Evolutionary conservation across 2,113 vertebrate genomes (phyloP).

Genomic region (Felis catus): DNA sequence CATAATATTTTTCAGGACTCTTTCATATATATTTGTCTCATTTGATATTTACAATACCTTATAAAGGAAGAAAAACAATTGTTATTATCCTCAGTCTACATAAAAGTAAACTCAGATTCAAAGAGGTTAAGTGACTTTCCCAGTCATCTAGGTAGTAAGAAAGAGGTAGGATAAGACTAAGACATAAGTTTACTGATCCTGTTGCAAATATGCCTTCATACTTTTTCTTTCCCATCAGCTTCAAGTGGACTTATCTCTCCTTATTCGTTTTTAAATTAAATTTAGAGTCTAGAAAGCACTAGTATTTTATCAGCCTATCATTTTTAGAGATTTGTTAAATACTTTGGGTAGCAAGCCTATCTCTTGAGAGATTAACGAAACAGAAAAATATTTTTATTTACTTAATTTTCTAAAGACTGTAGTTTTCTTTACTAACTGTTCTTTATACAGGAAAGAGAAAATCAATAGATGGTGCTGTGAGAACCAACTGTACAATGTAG

Average conservation of each 20-base stretch:
- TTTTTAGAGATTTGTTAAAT: not conserved
- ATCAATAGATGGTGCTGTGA: not conserved
- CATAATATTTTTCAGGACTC: not conserved
- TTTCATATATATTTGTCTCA: not conserved
- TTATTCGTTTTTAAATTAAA: slow-evolving; percentile 59
- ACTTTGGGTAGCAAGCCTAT: not conserved
- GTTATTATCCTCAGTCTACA: not conserved
- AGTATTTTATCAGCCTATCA: not conserved
- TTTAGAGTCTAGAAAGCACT: slow-evolving; percentile 60
- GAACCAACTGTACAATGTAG: not conserved
- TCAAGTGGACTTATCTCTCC: slow-evolving; percentile 54
- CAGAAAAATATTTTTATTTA: not conserved
- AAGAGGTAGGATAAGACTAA: not conserved
- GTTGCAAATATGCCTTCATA: slow-evolving; percentile 58
- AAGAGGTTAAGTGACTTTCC: not conserved
- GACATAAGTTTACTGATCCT: not conserved
- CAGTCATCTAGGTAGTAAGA: not conserved
- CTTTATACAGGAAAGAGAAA: slow-evolving; percentile 31
- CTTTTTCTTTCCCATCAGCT: slow-evolving; percentile 73
- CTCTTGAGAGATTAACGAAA: not conserved
- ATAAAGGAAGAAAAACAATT: not conserved
- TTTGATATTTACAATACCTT: not conserved
- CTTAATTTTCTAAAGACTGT: slow-evolving; percentile 2
- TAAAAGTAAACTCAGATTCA: not conserved
- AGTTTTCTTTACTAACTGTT: slow-evolving; percentile 9